Evolutionary conservation across 1,140 invertebrate genomes (phyloP).

Genomic region (Aphis gossypii): DNA sequence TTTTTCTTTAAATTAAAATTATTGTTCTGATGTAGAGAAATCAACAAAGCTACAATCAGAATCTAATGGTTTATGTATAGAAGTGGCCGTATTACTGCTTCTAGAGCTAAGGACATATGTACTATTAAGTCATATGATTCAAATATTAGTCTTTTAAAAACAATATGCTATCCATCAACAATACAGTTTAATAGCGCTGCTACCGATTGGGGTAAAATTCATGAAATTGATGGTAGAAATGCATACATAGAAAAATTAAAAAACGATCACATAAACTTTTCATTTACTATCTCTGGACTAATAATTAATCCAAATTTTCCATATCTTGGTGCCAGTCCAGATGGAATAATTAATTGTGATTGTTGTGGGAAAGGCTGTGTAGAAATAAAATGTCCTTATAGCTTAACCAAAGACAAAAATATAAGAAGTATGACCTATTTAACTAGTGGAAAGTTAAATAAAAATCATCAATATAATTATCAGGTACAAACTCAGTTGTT

Average conservation of each 20-base stretch:
- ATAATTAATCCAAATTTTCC: conserved; percentile 7
- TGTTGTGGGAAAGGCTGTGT: background rate
- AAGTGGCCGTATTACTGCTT: conserved; percentile 7
- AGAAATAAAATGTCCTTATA: conserved; percentile 5
- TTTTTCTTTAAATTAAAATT: background rate
- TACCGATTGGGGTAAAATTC: background rate
- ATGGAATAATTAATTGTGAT: background rate
- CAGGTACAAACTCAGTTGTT: conserved; percentile 16
- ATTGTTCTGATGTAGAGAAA: background rate
- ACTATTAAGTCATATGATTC: background rate
- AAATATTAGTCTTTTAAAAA: conserved; percentile 13
- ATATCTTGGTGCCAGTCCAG: conserved; percentile 7
- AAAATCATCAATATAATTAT: conserved; percentile 7
- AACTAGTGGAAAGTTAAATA: background rate
- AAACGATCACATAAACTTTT: background rate
- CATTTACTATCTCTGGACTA: background rate
- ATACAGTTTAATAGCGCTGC: background rate
- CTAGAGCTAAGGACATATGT: background rate
- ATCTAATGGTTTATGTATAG: conserved; percentile 16
- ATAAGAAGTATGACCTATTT: background rate
- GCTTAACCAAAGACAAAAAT: background rate
- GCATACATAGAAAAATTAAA: conserved; percentile 19
- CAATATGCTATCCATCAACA: background rate
- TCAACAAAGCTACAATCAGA: background rate
- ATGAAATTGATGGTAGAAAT: conserved; percentile 9